Evolutionary conservation across 2,113 vertebrate genomes (phyloP).

Genomic region (Dipodomys spectabilis): DNA sequence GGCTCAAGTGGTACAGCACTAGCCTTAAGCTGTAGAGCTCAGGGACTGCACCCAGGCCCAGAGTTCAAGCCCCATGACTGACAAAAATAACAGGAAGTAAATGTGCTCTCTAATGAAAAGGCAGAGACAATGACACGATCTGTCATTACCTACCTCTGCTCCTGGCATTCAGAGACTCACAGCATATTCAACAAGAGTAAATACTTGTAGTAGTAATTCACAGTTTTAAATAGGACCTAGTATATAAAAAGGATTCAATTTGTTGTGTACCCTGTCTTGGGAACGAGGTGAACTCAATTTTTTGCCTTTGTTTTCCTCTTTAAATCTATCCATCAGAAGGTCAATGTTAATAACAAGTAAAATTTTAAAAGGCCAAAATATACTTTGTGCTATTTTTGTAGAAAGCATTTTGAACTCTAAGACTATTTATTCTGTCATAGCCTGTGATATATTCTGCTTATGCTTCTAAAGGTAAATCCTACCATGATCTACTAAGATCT

Average conservation of each 20-base stretch:
- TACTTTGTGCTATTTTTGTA: not conserved
- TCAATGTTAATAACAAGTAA: not conserved
- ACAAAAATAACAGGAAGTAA: too few species aligned
- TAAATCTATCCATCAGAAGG: not conserved
- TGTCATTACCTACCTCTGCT: not conserved
- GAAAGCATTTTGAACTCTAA: not conserved
- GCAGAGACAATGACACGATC: accelerated
- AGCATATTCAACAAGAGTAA: not conserved
- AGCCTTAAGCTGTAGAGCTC: too few species aligned
- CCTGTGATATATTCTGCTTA: conserved; percentile 39
- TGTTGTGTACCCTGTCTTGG: not conserved
- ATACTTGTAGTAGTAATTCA: accelerated
- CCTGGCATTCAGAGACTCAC: not conserved
- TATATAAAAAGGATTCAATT: not conserved
- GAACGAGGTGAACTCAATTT: not conserved
- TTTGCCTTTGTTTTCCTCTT: not conserved
- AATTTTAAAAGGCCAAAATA: not conserved
- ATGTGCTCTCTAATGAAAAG: not conserved
- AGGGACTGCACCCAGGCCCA: too few species aligned
- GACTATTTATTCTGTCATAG: not conserved
- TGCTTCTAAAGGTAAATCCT: not conserved
- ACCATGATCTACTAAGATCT: not conserved
- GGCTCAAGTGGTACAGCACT: too few species aligned
- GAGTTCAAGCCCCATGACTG: too few species aligned
- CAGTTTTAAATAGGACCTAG: not conserved